These are phyloP conservation scores for Erebia palarica DNA, from an alignment of 2,888 invertebrate species.

Conservation along the genomic window DNA sequence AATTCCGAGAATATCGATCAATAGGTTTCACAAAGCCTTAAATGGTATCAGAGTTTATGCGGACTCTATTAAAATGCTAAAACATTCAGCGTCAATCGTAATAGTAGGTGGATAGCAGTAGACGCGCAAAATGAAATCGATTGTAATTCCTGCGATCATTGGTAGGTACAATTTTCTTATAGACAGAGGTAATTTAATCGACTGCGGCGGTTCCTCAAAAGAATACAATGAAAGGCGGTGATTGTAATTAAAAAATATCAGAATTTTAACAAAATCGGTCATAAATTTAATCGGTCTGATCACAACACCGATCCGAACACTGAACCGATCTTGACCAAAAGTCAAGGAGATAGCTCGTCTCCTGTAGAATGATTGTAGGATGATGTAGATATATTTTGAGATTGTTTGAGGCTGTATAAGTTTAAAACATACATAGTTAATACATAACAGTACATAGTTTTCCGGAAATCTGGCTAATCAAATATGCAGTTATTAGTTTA, in stretches of 20 bases:
- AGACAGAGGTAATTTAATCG: neutral
- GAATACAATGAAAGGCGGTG: neutral
- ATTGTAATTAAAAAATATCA: neutral
- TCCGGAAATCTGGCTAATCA: too few relatives aligned
- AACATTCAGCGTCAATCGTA: neutral
- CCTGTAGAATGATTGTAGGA: too few relatives aligned
- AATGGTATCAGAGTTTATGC: conserved; percentile 6
- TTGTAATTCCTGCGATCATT: conserved; percentile 1
- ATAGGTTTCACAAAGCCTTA: conserved; percentile 17
- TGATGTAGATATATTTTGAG: too few relatives aligned
- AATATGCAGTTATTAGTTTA: too few relatives aligned
- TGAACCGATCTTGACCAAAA: too few relatives aligned
- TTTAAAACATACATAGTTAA: too few relatives aligned
- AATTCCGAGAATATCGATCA: conserved; percentile 7
- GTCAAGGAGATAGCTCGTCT: too few relatives aligned
- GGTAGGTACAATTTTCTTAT: neutral
- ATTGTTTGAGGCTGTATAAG: too few relatives aligned
- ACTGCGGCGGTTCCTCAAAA: neutral
- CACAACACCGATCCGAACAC: too few relatives aligned
- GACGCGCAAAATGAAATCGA: conserved; percentile 16
- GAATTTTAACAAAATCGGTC: too few relatives aligned
- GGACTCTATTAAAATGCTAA: conserved; percentile 12
- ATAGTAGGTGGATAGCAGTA: neutral
- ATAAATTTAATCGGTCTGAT: too few relatives aligned
- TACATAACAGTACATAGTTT: too few relatives aligned